These are phyloP conservation scores for Drosophila conformis DNA, from an alignment of 2,888 invertebrate genomes.

Conservation along the genomic window DNA sequence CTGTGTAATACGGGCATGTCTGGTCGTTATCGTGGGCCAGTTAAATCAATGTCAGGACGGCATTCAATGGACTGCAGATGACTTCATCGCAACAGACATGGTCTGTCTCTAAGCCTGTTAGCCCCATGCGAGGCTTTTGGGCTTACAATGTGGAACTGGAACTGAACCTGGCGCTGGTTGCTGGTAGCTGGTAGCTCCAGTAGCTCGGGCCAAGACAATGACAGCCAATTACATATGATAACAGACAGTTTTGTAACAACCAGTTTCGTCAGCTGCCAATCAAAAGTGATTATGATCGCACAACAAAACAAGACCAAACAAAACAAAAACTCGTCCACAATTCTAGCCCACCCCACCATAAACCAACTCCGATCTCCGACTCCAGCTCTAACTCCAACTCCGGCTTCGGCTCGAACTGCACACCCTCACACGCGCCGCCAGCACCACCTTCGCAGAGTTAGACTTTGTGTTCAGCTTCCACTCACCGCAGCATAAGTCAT, in stretches of 20 bases:
- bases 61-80: conserved; percentile 52
- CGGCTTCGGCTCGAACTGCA: neutral
- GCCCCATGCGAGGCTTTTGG: conserved; percentile 43
- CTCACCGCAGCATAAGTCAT: conserved; percentile 56
- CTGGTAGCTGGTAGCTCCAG: conserved; percentile 7
- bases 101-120: conserved; percentile 36
- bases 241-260: conserved; percentile 69
- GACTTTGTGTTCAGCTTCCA: conserved; percentile 4
- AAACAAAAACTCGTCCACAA: neutral
- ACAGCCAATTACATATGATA: conserved; percentile 73
- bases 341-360: conserved; percentile 8
- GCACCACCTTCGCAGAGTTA: neutral
- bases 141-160: conserved; percentile 28
- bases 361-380: neutral
- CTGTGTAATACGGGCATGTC: conserved; percentile 19
- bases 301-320: conserved; percentile 1
- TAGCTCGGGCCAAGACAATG: conserved; percentile 61
- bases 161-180: neutral
- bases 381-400: neutral
- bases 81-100: conserved; percentile 39
- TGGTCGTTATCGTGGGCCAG: conserved; percentile 43
- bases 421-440: neutral
- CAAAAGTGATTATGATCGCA: conserved; percentile 19
- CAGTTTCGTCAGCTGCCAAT: conserved; percentile 66
- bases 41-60: conserved; percentile 56